Percentiles rank a stretch among this genome's conserved stretches.
Evolutionary conservation across 2,888 invertebrate genomes (phyloP).

Genomic region (Zygogramma bicolorata): DNA sequence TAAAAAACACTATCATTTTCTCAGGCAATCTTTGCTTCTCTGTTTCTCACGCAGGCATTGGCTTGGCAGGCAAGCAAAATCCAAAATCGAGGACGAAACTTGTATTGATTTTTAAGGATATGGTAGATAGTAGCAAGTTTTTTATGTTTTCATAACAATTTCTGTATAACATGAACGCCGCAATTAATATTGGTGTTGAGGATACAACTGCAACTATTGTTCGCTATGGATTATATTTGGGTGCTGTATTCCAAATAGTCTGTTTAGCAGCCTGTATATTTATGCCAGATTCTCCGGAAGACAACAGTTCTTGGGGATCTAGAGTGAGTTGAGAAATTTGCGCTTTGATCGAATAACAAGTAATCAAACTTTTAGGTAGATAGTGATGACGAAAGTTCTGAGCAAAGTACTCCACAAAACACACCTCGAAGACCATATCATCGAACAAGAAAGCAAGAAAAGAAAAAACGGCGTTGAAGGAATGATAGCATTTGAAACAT

Average conservation of each 20-base stretch:
- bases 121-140: too few relatives aligned
- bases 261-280: conserved; percentile 87
- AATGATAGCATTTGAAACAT: neutral
- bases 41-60: too few relatives aligned
- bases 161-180: conserved; percentile 63
- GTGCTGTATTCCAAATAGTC: conserved; percentile 88
- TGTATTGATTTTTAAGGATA: neutral
- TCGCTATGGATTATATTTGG: conserved; percentile 85
- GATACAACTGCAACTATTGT: conserved; percentile 81
- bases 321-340: conserved; percentile 64
- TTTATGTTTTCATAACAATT: neutral
- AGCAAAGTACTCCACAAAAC: conserved; percentile 79
- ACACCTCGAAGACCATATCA: conserved; percentile 76
- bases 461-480: conserved; percentile 76
- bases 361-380: conserved; percentile 66
- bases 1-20: too few relatives aligned
- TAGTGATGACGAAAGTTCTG: conserved; percentile 80
- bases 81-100: too few relatives aligned
- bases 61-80: too few relatives aligned
- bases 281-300: conserved; percentile 75
- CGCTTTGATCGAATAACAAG: neutral
- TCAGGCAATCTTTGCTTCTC: too few relatives aligned
- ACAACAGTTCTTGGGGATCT: conserved; percentile 58
- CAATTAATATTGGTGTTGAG: conserved; percentile 72
- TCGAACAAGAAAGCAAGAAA: conserved; percentile 75